Evolutionary conservation across 2,888 invertebrate species (phyloP).

Genomic region (Campoplex capitator): DNA sequence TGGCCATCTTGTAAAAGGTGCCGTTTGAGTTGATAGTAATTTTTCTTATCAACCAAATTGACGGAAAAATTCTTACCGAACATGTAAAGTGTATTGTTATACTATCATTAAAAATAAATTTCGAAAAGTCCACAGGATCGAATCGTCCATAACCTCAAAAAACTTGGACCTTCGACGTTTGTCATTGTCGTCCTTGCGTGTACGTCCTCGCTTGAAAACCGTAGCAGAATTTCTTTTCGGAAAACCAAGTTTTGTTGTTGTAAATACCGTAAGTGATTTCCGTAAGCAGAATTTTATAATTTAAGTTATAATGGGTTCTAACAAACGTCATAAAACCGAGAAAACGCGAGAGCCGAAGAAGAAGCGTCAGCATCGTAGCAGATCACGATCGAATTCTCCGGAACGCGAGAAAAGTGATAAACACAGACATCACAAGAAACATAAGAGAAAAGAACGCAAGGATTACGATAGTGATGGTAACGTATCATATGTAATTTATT

Average conservation of each 20-base stretch:
- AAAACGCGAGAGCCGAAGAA: slow-evolving; percentile 88
- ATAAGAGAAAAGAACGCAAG: slow-evolving; percentile 82
- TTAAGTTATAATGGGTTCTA: slow-evolving; percentile 87
- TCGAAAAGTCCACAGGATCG: not conserved
- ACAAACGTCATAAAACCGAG: slow-evolving; percentile 89
- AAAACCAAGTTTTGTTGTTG: not conserved
- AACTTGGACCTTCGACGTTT: not conserved
- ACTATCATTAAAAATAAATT: not conserved
- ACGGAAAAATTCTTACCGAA: not conserved
- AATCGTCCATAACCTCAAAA: not conserved
- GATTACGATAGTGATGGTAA: slow-evolving; percentile 84
- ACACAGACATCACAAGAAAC: slow-evolving; percentile 83
- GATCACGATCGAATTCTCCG: slow-evolving; percentile 85
- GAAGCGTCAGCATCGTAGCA: slow-evolving; percentile 87
- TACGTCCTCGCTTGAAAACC: not conserved
- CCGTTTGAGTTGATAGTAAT: not conserved
- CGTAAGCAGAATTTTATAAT: not conserved
- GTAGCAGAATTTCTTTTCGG: not conserved
- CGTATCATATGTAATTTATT: slow-evolving; percentile 36
- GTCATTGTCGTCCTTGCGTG: not conserved
- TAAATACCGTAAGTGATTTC: not conserved
- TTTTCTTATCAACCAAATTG: not conserved
- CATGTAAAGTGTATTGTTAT: no score
- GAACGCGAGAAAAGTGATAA: slow-evolving; percentile 82
- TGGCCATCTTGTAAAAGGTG: no score